phyloP scores from a whole-genome alignment of 1,140 invertebrate genomes.

The Vanessa tameamea region DNA sequence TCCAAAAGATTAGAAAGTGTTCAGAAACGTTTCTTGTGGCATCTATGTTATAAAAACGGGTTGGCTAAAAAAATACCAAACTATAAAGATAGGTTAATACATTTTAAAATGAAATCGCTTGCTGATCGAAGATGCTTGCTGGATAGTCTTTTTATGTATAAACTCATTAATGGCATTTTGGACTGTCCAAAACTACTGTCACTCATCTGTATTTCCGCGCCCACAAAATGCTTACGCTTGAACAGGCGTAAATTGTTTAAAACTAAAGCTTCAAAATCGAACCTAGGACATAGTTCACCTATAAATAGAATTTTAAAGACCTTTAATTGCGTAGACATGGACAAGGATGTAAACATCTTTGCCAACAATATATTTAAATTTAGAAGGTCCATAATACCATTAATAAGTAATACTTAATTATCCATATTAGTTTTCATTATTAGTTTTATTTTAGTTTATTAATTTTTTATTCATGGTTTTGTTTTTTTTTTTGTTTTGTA shows the following conservation, averaged over 20 bases:
- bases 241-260: neutral
- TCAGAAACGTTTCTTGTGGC: constrained; percentile 21
- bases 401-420: no score
- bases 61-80: constrained; percentile 10
- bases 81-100: neutral
- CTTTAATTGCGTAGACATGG: no score
- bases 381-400: no score
- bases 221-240: neutral
- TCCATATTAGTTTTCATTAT: no score
- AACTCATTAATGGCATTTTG: constrained; percentile 10
- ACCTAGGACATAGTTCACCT: no score
- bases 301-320: no score
- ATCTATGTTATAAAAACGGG: constrained; percentile 19
- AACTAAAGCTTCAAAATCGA: no score
- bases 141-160: constrained; percentile 8
- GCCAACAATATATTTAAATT: no score
- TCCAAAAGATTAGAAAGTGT: constrained; percentile 11
- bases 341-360: no score
- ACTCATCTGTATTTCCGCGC: neutral
- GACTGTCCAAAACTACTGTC: constrained; percentile 4
- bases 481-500: no score
- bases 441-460: no score
- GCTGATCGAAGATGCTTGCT: constrained; percentile 16
- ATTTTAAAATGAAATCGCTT: constrained; percentile 11
- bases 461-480: no score